Evolutionary conservation across 2,888 invertebrate species (phyloP).

Genomic region (Stramonita haemastoma): DNA sequence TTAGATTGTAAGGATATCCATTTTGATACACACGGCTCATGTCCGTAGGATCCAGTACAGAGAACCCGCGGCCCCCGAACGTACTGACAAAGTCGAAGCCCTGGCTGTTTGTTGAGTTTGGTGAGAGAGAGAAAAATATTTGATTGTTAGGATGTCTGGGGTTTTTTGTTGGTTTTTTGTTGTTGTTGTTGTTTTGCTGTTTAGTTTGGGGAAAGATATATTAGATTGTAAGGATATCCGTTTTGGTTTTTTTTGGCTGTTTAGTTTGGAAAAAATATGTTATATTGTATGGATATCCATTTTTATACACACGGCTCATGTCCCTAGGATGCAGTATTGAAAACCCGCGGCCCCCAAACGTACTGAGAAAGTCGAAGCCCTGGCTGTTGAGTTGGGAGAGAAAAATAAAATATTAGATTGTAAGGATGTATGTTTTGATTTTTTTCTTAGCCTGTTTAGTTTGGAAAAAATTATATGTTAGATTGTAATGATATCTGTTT

Average conservation of each 20-base stretch:
- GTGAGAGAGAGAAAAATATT: background rate
- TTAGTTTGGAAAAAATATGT: background rate
- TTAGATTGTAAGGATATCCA: background rate
- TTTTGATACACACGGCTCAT: constrained; percentile 37
- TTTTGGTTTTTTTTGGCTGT: too few relatives aligned
- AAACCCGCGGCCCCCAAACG: constrained; percentile 41
- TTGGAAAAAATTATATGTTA: background rate
- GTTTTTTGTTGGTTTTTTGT: too few relatives aligned
- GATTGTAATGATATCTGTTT: background rate
- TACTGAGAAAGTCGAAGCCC: constrained; percentile 33
- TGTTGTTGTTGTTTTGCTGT: too few relatives aligned
- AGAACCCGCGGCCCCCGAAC: constrained; percentile 41
- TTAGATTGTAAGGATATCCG: too few relatives aligned
- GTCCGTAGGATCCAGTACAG: constrained; percentile 27
- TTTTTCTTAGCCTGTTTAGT: background rate
- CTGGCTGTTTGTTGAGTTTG: constrained; percentile 20
- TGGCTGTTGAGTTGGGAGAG: constrained; percentile 25
- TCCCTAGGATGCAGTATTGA: constrained; percentile 31
- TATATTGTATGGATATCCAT: background rate
- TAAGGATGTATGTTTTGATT: too few relatives aligned
- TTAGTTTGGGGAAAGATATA: too few relatives aligned
- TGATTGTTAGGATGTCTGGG: too few relatives aligned
- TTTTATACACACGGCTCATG: constrained; percentile 37
- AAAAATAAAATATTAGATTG: background rate
- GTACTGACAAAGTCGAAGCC: constrained; percentile 37